Percentiles rank a stretch among this genome's conserved stretches.
phyloP scores from a whole-genome alignment of 2,888 invertebrate species.

The Masnerella sp. region DNA sequence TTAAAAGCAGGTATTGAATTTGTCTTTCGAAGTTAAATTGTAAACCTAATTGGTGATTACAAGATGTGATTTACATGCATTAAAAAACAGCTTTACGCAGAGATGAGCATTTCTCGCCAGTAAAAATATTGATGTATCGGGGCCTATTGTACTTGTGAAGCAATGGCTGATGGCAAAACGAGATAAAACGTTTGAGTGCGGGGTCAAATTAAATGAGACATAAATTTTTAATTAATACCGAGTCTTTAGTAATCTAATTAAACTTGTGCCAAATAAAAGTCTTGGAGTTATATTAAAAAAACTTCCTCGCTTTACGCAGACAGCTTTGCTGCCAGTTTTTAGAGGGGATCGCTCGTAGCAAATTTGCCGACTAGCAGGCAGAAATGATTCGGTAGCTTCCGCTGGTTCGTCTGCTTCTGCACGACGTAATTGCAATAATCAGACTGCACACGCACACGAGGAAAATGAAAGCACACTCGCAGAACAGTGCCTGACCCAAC shows the following conservation, averaged over 20 bases:
- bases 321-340: constrained; percentile 56
- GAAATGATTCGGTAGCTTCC: constrained; percentile 60
- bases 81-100: too few species aligned
- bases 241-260: constrained; percentile 59
- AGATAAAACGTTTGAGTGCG: constrained; percentile 42
- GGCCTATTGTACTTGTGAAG: constrained; percentile 12
- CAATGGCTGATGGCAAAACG: constrained; percentile 24
- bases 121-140: constrained; percentile 35
- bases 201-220: constrained; percentile 55
- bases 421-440: constrained; percentile 58
- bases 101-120: constrained; percentile 3
- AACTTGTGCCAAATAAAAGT: constrained; percentile 58
- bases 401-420: constrained; percentile 55
- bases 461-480: constrained; percentile 45
- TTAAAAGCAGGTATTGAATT: too few species aligned
- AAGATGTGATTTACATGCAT: too few species aligned
- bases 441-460: constrained; percentile 52
- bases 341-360: constrained; percentile 53
- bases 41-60: too few species aligned
- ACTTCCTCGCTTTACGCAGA: constrained; percentile 48
- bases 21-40: too few species aligned
- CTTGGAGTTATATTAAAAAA: constrained; percentile 55
- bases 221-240: constrained; percentile 57
- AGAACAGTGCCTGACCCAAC: constrained; percentile 39
- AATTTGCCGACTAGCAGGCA: constrained; percentile 52